These are phyloP conservation scores for Taeniopygia guttata DNA, from an alignment of 2,797 vertebrate species.

Conservation along the genomic window DNA sequence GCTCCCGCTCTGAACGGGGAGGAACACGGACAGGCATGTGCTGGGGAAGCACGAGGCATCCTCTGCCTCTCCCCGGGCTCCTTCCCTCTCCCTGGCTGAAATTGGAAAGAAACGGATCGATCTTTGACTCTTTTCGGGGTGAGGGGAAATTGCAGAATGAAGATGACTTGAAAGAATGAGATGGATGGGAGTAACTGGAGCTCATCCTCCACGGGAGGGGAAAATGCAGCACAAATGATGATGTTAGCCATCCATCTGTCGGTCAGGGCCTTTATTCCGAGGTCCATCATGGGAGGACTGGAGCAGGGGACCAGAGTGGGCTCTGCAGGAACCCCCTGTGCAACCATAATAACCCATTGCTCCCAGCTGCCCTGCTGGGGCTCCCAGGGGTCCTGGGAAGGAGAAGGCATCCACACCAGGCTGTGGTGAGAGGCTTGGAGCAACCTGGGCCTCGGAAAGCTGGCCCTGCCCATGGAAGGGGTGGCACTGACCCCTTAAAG, in stretches of 20 bases:
- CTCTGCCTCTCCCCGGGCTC: background rate
- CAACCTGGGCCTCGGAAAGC: background rate
- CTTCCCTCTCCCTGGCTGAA: constrained; percentile 31
- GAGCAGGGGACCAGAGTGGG: rapidly evolving
- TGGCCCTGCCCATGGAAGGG: background rate
- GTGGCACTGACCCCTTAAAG: no score
- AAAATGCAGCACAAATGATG: background rate
- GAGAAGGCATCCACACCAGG: rapidly evolving
- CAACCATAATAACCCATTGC: background rate
- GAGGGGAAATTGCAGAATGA: constrained; percentile 53
- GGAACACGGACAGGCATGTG: background rate
- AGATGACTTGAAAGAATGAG: constrained; percentile 19
- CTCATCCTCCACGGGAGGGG: background rate
- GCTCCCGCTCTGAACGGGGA: background rate
- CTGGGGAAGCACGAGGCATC: background rate
- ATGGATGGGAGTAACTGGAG: constrained; percentile 36
- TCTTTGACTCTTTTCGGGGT: constrained; percentile 40
- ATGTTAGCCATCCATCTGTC: background rate
- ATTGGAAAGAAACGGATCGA: constrained; percentile 47
- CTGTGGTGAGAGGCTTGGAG: background rate
- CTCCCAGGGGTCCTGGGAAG: rapidly evolving
- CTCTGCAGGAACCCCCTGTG: background rate
- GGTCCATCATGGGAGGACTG: background rate
- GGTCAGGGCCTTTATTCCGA: background rate
- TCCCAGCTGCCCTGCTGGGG: background rate